Percentiles rank a stretch among this genome's conserved stretches.
phyloP scores from a whole-genome alignment of 2,888 invertebrate species.

The Meliscaeva auricollis region DNA sequence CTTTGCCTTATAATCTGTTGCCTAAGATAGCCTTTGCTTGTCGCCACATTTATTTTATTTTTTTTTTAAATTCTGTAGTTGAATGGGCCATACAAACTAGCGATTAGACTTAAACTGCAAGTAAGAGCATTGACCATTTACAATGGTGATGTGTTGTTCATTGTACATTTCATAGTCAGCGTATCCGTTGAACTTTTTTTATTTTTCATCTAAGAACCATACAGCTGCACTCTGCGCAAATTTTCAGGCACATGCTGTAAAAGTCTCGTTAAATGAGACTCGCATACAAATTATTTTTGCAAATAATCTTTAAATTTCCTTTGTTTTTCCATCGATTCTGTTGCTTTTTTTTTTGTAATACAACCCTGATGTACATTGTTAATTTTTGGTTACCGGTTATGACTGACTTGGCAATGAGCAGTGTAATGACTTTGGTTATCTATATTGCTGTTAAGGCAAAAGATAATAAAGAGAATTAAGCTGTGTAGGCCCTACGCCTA shows the following conservation, averaged over 20 bases:
- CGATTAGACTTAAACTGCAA: conserved; percentile 21
- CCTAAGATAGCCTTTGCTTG: conserved; percentile 53
- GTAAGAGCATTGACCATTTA: conserved; percentile 47
- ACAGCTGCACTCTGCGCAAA: conserved; percentile 7
- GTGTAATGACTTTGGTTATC: conserved; percentile 40
- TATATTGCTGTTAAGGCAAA: conserved; percentile 23
- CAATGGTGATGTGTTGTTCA: conserved; percentile 36
- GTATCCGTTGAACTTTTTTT: conserved; percentile 54
- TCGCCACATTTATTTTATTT: conserved; percentile 23
- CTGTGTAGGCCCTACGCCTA: background rate
- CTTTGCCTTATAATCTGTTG: too few relatives aligned
- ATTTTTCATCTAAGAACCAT: conserved; percentile 47
- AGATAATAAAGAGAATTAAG: background rate
- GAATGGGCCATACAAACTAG: conserved; percentile 35
- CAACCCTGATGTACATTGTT: conserved; percentile 27
- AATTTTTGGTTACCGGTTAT: conserved; percentile 41
- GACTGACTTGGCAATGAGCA: conserved; percentile 30
- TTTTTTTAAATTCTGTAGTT: conserved; percentile 42
- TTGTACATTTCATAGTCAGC: background rate
- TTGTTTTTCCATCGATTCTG: conserved; percentile 14
- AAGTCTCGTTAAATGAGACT: conserved; percentile 44
- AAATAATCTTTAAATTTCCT: conserved; percentile 35
- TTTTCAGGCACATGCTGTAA: background rate
- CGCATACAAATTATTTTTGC: conserved; percentile 50
- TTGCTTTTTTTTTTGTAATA: conserved; percentile 50